Evolutionary conservation across 1,140 invertebrate species (phyloP).

Genomic region (Psilanteris sp.): DNA sequence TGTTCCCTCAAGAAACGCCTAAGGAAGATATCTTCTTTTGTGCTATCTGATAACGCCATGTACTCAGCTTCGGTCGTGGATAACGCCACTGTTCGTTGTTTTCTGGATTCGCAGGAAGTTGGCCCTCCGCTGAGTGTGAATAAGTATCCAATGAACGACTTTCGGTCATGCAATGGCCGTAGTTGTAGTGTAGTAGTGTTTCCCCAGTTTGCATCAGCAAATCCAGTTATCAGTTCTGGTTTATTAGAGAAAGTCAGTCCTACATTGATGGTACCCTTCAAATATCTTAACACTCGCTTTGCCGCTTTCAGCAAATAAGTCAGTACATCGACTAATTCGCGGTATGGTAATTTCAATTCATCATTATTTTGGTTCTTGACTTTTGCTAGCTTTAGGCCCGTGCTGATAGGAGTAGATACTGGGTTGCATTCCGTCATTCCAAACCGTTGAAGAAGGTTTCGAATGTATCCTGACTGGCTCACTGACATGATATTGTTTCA

Average conservation of each 20-base stretch:
- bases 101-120: not conserved
- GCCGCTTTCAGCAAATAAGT: not conserved
- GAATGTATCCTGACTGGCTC: no score
- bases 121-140: not conserved
- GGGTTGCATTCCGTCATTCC: slow-evolving; percentile 39
- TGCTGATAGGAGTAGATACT: slow-evolving; percentile 26
- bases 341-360: not conserved
- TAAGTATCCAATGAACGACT: not conserved
- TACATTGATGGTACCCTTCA: not conserved
- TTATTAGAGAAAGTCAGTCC: not conserved
- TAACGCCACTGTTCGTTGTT: not conserved
- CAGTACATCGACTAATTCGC: slow-evolving; percentile 2
- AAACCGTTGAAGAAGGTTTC: slow-evolving; percentile 26
- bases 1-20: not conserved
- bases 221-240: not conserved
- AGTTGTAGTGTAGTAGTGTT: not conserved
- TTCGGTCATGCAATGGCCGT: no score
- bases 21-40: not conserved
- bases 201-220: not conserved
- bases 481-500: no score
- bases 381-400: slow-evolving; percentile 15
- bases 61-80: not conserved
- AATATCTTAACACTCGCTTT: not conserved
- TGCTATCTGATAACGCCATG: not conserved
- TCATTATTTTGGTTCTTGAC: not conserved